These are phyloP conservation scores for Furcula furcula DNA, from an alignment of 2,888 invertebrate genomes.

Conservation along the genomic window DNA sequence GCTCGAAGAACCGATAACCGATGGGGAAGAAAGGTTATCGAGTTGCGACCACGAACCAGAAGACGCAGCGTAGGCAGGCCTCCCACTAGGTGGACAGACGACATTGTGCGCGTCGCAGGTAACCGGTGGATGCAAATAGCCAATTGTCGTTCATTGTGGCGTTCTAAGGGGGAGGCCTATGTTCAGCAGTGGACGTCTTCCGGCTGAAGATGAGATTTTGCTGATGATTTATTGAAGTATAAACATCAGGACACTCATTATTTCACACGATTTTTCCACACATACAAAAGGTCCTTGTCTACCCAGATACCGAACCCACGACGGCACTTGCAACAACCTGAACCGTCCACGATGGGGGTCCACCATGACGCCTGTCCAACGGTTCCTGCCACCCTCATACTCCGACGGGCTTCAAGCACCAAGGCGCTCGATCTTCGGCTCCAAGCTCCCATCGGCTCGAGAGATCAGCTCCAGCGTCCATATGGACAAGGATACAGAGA, in stretches of 20 bases:
- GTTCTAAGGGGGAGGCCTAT: too few species aligned
- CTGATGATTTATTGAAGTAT: neutral
- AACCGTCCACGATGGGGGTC: conserved; percentile 90
- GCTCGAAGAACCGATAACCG: too few species aligned
- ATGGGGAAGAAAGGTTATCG: too few species aligned
- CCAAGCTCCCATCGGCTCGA: conserved; percentile 87
- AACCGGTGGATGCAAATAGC: too few species aligned
- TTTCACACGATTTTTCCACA: too few species aligned
- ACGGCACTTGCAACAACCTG: conserved; percentile 95
- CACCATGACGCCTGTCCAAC: conserved; percentile 90
- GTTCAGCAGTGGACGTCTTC: too few species aligned
- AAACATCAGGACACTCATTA: neutral
- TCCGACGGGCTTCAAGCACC: conserved; percentile 86
- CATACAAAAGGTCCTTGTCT: neutral
- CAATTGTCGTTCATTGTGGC: too few species aligned
- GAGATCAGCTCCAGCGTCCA: conserved; percentile 86
- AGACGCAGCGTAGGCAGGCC: too few species aligned
- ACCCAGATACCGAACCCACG: conserved; percentile 88
- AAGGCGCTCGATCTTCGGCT: conserved; percentile 81
- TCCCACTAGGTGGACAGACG: too few species aligned
- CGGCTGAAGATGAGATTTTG: too few species aligned
- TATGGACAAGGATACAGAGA: conserved; percentile 83
- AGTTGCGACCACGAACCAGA: too few species aligned
- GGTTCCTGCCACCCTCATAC: conserved; percentile 91
- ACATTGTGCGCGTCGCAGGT: too few species aligned